Base-by-base conservation (phyloP, 53 echinoderm and acorn worm genomes). In the Arbacia lixula region DNA sequence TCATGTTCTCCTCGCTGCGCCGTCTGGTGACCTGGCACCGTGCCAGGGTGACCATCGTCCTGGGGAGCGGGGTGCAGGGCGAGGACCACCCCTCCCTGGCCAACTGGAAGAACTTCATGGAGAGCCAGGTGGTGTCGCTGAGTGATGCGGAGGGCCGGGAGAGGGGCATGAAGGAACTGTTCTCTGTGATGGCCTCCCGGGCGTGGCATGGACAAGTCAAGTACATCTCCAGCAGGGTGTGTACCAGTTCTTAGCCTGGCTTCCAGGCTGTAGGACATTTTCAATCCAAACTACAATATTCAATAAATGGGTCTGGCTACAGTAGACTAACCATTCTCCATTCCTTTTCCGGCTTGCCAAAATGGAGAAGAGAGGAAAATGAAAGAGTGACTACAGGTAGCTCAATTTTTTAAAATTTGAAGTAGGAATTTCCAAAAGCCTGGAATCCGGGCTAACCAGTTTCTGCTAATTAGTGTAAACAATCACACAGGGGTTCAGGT, bases 151-250 rank as follows among this genome's bases (percentile, higher is more conserved):
- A 53, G 16, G 53, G 74, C 51, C 50, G 17, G 33, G 51, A 74
- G 6, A 33, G 29, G 29, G 46, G 33, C 4, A 26, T 52, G 24
- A 49, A 63, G 5, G 64, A 81, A 3, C 62, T 81, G 31, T 32
- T 81, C 39, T 42, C 46, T 27, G 12, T 29, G 11, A 63, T 64
- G 0, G 62, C 43, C 30, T 81, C 82, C 64, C 82, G 62, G 29
- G 82, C 82, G 6, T 81, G 82, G 82, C 82, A 81, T 5, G 82
- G 82, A 29, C 82, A 81, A 29, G 64, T 81, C 62, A 62, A 80
- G n/a, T 81, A 81, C 82, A 62, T 81, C 34, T 81, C 82, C 40
- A 81, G 82, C 62, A 25, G 82, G 41, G 82, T 81, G 64, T 42
- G 82, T 81, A 12, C 26, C 17, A 4, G 26, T 72, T 16, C 17